These are phyloP conservation scores for Agrypnus murinus DNA, from an alignment of 2,888 invertebrate species.

Conservation along the genomic window DNA sequence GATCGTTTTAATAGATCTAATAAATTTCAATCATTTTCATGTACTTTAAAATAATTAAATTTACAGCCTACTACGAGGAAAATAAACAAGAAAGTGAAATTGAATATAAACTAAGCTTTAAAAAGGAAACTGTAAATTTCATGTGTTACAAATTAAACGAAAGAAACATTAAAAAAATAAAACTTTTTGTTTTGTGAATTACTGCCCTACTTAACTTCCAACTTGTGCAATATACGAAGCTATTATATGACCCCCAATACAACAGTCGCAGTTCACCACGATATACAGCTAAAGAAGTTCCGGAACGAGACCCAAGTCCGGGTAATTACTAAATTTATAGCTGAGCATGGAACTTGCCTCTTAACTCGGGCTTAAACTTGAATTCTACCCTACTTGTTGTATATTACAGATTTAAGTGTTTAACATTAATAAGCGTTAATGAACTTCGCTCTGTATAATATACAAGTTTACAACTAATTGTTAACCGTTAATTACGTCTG, in stretches of 20 bases:
- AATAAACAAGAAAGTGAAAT: no score
- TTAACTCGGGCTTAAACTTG: conserved; percentile 24
- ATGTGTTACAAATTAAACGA: no score
- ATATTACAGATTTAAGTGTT: conserved; percentile 23
- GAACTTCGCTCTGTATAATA: neutral
- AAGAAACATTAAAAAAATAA: no score
- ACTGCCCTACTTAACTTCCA: neutral
- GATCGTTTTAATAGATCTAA: no score
- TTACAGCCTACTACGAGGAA: no score
- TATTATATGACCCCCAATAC: conserved; percentile 22
- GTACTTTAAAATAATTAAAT: no score
- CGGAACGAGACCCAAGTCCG: conserved; percentile 27
- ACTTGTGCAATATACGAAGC: conserved; percentile 20
- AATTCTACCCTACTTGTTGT: conserved; percentile 16
- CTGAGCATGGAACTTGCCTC: conserved; percentile 21
- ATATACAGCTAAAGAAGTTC: conserved; percentile 29
- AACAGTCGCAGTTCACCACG: conserved; percentile 27
- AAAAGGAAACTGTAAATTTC: no score
- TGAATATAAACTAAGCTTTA: no score
- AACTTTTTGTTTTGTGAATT: neutral
- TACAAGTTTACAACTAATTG: neutral
- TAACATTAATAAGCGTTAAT: conserved; percentile 26
- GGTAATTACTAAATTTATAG: conserved; percentile 32
- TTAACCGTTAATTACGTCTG: neutral
- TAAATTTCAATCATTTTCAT: no score